Base-by-base conservation (phyloP, 1,140 invertebrate genomes). In the Thaumatotibia leucotreta region DNA sequence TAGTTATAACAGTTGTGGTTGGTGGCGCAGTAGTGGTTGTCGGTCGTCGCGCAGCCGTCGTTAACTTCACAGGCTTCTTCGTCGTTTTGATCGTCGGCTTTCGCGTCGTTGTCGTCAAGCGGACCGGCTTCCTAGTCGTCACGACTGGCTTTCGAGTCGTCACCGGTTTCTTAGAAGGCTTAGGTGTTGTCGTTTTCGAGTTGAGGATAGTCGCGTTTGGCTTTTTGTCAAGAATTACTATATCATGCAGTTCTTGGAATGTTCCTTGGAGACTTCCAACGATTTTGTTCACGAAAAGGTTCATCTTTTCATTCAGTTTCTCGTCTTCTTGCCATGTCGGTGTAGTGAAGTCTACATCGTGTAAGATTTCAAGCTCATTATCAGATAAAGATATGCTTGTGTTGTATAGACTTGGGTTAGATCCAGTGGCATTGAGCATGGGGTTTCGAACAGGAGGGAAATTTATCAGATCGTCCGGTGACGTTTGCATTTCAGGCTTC, bases 381-480 rank as follows among this genome's bases (percentile, higher is more conserved):
- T 91, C 89, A 14, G 80, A 80, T 54, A 89, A 74, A 32, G 93
- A 91, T n/a, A 93, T 87, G 6, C 93, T 93, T 24, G 92, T 92
- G 58, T 93, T 94, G 63, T 81, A 93, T 0, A 92, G 80, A 1
- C 92, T 85, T 1, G 93, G 88, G 22, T 93, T 86, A 1, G 92
- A 88, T 3, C 87, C 89, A 0, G 94, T 95, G 65, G 93, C 93
- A 65, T 96, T 96, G 0, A 96, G 84, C 87, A 96, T 95, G 0
- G 96, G 96, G 83, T 97, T 96, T 62, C 96, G 92, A 1, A 96
- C 96, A 0, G 96, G 96, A 27, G 96, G 96, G 86, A 97, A 97
- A 70, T 96, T 96, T 17, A 95, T 94, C 4, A 95, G 83, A 66
- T 96, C 95, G 69, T 96, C 94, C 0, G 94, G 92, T 0, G 93